Percentiles rank a stretch among this genome's conserved stretches.
phyloP scores from a whole-genome alignment of 2,888 invertebrate species.

The Cryptocheilus praepositus region DNA sequence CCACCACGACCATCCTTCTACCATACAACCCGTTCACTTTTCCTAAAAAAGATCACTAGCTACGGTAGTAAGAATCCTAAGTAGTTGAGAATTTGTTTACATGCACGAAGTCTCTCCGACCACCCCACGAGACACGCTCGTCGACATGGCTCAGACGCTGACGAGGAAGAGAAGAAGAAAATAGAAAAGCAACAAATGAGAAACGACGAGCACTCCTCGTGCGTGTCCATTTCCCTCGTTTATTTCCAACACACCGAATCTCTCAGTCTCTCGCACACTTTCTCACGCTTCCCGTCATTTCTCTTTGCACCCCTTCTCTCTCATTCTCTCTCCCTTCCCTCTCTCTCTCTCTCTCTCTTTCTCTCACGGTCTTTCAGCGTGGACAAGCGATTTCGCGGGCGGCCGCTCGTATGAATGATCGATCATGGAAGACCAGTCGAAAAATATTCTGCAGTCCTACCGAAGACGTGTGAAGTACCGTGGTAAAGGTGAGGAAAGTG shows the following conservation, averaged over 20 bases:
- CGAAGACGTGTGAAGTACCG: neutral
- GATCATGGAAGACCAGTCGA: slow-evolving; percentile 6
- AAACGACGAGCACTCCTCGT: too few relatives aligned
- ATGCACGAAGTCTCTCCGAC: too few relatives aligned
- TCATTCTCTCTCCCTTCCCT: neutral
- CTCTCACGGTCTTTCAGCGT: neutral
- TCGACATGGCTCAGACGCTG: too few relatives aligned
- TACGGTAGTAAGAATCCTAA: too few relatives aligned
- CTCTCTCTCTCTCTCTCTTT: slow-evolving; percentile 3
- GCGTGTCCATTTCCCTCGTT: slow-evolving; percentile 2
- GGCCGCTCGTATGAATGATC: neutral
- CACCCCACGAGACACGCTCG: too few relatives aligned
- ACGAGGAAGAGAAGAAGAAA: too few relatives aligned
- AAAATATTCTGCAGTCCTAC: slow-evolving; percentile 5
- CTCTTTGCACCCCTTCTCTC: too few relatives aligned
- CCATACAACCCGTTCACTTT: too few relatives aligned
- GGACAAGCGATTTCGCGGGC: slow-evolving; percentile 6
- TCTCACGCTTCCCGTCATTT: neutral
- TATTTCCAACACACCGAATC: slow-evolving; percentile 15
- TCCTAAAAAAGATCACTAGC: too few relatives aligned
- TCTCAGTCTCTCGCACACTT: neutral
- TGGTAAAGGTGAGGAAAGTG: slow-evolving; percentile 1
- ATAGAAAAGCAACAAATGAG: too few relatives aligned
- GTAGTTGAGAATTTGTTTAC: too few relatives aligned
- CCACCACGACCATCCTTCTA: too few relatives aligned